Percentiles rank a stretch among this genome's conserved stretches.
Evolutionary conservation across 1,140 invertebrate genomes (phyloP).

Genomic region (Drosophila sp.): DNA sequence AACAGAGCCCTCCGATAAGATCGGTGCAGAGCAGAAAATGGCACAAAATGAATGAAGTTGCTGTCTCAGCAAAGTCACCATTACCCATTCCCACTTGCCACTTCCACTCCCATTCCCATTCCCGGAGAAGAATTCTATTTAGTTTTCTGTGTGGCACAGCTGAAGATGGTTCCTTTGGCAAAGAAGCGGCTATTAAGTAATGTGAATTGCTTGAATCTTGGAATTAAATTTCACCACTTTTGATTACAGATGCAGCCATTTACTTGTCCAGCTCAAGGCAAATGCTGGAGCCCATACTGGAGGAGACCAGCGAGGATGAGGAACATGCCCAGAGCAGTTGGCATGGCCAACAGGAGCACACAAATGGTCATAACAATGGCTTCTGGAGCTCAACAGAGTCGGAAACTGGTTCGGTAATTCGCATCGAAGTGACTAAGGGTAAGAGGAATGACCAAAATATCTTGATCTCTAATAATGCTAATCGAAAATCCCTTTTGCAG

Average conservation of each 20-base stretch:
- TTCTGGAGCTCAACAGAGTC: slow-evolving; percentile 86
- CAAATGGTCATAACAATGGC: slow-evolving; percentile 57
- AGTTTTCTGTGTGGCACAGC: slow-evolving; percentile 50
- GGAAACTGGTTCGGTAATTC: slow-evolving; percentile 85
- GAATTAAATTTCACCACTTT: background rate
- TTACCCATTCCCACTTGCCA: slow-evolving; percentile 1
- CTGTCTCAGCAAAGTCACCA: slow-evolving; percentile 12
- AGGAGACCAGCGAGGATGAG: slow-evolving; percentile 89
- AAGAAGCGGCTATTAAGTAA: slow-evolving; percentile 43
- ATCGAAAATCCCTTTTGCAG: slow-evolving; percentile 54
- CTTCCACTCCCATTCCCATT: background rate
- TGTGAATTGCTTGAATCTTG: background rate
- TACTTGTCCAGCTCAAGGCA: slow-evolving; percentile 77
- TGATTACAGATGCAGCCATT: slow-evolving; percentile 69
- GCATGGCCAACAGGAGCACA: slow-evolving; percentile 52
- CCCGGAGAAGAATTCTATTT: slow-evolving; percentile 25
- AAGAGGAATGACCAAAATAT: slow-evolving; percentile 20
- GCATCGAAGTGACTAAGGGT: slow-evolving; percentile 83
- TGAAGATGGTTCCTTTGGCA: slow-evolving; percentile 48
- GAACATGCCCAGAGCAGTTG: slow-evolving; percentile 83
- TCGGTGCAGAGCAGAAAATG: slow-evolving; percentile 25
- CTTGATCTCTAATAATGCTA: background rate
- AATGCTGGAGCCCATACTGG: slow-evolving; percentile 87
- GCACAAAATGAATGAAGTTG: slow-evolving; percentile 24
- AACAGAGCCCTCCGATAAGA: slow-evolving; percentile 32